Evolutionary conservation across 1,140 invertebrate species (phyloP).

Genomic region (Coboldia fuscipes): DNA sequence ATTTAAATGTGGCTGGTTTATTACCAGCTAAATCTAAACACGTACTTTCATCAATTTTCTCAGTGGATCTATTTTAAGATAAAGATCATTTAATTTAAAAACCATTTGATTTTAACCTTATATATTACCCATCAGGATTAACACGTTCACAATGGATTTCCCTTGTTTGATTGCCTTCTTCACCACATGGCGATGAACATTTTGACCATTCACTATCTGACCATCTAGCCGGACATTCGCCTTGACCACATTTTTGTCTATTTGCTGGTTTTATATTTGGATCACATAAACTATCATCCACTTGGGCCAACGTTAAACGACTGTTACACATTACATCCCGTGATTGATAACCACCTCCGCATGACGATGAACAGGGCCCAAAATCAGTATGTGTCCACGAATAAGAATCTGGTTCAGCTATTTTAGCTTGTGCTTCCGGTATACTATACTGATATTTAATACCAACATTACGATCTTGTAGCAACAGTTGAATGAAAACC

Average conservation of each 20-base stretch:
- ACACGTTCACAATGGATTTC: slow-evolving; percentile 60
- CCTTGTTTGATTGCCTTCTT: slow-evolving; percentile 42
- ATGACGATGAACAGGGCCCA: slow-evolving; percentile 54
- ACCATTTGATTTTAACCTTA: neutral
- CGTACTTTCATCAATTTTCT: slow-evolving; percentile 43
- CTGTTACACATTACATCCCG: slow-evolving; percentile 51
- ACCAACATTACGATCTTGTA: slow-evolving; percentile 68
- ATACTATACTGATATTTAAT: slow-evolving; percentile 83
- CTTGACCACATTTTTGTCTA: slow-evolving; percentile 46
- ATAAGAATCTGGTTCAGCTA: slow-evolving; percentile 44
- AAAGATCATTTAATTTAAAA: no score
- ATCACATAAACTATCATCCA: slow-evolving; percentile 59
- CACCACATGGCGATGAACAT: slow-evolving; percentile 65
- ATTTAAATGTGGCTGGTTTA: slow-evolving; percentile 42
- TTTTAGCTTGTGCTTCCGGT: slow-evolving; percentile 43
- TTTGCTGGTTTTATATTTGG: slow-evolving; percentile 37
- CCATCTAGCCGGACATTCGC: slow-evolving; percentile 72
- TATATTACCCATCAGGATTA: slow-evolving; percentile 30
- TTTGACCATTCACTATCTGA: slow-evolving; percentile 53
- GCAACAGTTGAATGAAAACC: slow-evolving; percentile 65
- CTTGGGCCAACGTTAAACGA: slow-evolving; percentile 38
- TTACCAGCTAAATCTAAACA: slow-evolving; percentile 42
- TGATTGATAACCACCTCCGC: slow-evolving; percentile 69
- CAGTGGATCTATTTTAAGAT: slow-evolving; percentile 26
- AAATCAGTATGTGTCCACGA: slow-evolving; percentile 62